These are phyloP conservation scores for Spheniscus mendiculus DNA, from an alignment of 2,113 vertebrate species.

Conservation along the genomic window DNA sequence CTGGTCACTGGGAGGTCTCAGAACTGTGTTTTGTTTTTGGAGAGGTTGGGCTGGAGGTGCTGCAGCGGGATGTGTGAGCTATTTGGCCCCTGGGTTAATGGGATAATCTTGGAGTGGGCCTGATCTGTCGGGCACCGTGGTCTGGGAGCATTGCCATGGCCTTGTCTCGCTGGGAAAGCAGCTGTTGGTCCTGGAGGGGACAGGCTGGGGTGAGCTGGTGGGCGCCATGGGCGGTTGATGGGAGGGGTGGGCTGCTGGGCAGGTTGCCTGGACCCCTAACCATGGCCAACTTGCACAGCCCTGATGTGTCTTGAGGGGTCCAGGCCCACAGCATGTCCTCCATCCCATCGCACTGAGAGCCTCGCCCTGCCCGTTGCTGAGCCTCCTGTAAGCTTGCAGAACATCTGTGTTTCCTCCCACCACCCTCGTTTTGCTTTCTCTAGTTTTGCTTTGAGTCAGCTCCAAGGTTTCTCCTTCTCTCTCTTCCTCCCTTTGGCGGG, in stretches of 20 bases:
- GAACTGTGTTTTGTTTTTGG: not conserved
- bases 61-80: not conserved
- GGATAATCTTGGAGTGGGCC: not conserved
- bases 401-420: not conserved
- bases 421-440: slow-evolving; percentile 12
- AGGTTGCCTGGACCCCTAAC: not conserved
- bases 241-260: not conserved
- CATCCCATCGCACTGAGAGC: fast-evolving
- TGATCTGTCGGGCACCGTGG: not conserved
- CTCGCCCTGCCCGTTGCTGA: not conserved
- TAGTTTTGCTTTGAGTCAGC: slow-evolving; percentile 57
- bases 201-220: not conserved
- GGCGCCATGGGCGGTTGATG: not conserved
- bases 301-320: not conserved
- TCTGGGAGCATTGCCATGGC: not conserved
- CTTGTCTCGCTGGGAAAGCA: not conserved
- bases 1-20: not conserved
- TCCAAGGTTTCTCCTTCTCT: slow-evolving; percentile 8
- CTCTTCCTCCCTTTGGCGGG: not conserved
- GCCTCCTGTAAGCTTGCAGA: not conserved
- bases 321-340: not conserved
- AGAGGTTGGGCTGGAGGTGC: not conserved
- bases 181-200: not conserved
- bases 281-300: not conserved
- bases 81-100: not conserved